Percentiles rank a stretch among this genome's conserved stretches.
Conservation (phyloP, 37 sponge, comb jelly and placozoan species). For the Bolinopsis microptera region DNA sequence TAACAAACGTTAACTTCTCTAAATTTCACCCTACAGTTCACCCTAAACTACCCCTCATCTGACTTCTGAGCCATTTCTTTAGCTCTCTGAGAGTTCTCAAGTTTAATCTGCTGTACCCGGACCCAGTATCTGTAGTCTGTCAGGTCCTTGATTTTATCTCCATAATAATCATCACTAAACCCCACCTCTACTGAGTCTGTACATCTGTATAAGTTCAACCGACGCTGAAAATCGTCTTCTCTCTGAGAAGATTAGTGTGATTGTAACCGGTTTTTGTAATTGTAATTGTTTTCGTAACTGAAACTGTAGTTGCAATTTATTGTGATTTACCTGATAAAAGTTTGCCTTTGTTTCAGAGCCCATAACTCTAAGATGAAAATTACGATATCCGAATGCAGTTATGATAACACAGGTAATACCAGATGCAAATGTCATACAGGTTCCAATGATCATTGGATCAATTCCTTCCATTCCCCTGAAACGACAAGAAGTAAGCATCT, state of each 20-base stretch:
- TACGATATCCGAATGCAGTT: background rate
- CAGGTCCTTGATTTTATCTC: conserved; percentile 83
- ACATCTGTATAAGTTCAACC: conserved; percentile 21
- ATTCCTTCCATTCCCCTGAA: conserved; percentile 43
- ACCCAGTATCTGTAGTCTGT: conserved; percentile 99
- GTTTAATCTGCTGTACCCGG: conserved; percentile 81
- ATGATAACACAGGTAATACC: background rate
- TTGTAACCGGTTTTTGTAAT: background rate
- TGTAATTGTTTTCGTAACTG: too few relatives aligned
- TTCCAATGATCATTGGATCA: conserved; percentile 31
- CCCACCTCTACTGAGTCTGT: conserved; percentile 51
- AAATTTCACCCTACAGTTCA: too few relatives aligned
- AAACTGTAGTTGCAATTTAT: too few relatives aligned
- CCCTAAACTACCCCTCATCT: too few relatives aligned
- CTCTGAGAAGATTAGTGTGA: background rate
- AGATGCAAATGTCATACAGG: background rate
- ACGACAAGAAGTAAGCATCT: too few relatives aligned
- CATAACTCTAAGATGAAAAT: background rate
- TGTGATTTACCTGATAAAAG: background rate
- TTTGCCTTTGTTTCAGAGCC: background rate
- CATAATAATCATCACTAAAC: conserved; percentile 97
- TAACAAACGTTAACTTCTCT: too few relatives aligned
- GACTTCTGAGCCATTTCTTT: too few relatives aligned
- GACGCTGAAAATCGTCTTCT: conserved; percentile 18
- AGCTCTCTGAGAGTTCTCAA: background rate